Conservation (phyloP, 1,140 invertebrate genomes). For the Brachionus rubens region DNA sequence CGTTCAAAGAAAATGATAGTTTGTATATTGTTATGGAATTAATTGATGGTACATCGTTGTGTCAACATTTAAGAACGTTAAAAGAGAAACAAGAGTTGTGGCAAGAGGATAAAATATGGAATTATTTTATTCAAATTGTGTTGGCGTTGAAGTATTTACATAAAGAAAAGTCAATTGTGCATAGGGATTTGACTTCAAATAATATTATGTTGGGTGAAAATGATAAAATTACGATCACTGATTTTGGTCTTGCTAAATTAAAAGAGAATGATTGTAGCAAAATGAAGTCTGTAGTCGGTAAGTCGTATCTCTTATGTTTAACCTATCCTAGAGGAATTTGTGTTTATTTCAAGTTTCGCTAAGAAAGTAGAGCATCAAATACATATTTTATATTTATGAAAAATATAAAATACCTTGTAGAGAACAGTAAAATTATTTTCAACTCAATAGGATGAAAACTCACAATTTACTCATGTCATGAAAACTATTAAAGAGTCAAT, state of each 20-base stretch:
- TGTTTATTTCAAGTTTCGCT: too few species aligned
- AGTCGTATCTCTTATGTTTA: too few species aligned
- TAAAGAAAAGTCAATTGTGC: slow-evolving; percentile 62
- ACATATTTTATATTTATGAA: too few species aligned
- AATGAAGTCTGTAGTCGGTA: slow-evolving; percentile 61
- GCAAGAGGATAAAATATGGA: slow-evolving; percentile 73
- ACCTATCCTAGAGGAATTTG: too few species aligned
- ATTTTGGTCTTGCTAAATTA: slow-evolving; percentile 52
- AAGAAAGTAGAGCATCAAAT: too few species aligned
- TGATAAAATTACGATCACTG: slow-evolving; percentile 49
- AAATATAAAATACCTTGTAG: too few species aligned
- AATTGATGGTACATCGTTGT: slow-evolving; percentile 96
- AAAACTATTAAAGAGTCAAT: too few species aligned
- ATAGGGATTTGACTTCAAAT: slow-evolving; percentile 48
- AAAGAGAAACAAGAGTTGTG: slow-evolving; percentile 68
- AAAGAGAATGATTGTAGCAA: slow-evolving; percentile 54
- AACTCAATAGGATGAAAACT: too few species aligned
- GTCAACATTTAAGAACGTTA: slow-evolving; percentile 80
- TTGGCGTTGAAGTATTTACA: slow-evolving; percentile 89
- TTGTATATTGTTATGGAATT: slow-evolving; percentile 98
- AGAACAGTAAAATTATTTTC: too few species aligned
- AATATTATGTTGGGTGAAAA: slow-evolving; percentile 46
- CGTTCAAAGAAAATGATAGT: slow-evolving; percentile 82
- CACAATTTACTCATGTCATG: too few species aligned
- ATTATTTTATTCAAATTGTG: slow-evolving; percentile 90